phyloP scores from a whole-genome alignment of 1,140 invertebrate species.

The Drosophila santomea region DNA sequence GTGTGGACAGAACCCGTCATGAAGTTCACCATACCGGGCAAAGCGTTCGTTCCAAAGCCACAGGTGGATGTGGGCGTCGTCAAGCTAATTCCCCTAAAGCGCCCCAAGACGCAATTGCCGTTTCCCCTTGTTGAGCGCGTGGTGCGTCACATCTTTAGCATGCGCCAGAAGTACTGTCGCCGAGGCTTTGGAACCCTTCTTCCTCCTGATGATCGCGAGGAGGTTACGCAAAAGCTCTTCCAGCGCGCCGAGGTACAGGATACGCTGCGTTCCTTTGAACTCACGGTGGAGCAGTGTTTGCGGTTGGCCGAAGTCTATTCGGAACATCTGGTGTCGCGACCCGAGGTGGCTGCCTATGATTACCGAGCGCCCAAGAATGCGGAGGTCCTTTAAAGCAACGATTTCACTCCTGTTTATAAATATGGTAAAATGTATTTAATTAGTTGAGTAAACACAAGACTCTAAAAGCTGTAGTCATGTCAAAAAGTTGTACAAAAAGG shows the following conservation, averaged over 20 bases:
- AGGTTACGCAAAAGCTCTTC: conserved; percentile 89
- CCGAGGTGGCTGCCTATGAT: conserved; percentile 90
- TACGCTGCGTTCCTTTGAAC: conserved; percentile 88
- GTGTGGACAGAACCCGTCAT: conserved; percentile 93
- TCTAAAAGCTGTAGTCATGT: conserved; percentile 43
- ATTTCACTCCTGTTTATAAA: conserved; percentile 51
- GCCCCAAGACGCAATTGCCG: conserved; percentile 91
- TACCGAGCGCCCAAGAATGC: conserved; percentile 87
- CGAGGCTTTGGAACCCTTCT: conserved; percentile 91
- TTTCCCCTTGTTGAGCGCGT: conserved; percentile 97
- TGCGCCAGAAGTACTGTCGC: conserved; percentile 93
- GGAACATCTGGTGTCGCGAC: conserved; percentile 89
- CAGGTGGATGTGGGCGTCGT: conserved; percentile 98
- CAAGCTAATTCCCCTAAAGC: conserved; percentile 91
- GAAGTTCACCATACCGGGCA: conserved; percentile 95
- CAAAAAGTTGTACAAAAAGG: conserved; percentile 51
- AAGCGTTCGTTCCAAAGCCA: conserved; percentile 96
- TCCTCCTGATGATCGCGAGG: conserved; percentile 88
- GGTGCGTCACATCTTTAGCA: conserved; percentile 92
- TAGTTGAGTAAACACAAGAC: conserved; percentile 60
- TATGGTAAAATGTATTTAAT: conserved; percentile 74
- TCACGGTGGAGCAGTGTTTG: conserved; percentile 92
- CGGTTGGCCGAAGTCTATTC: conserved; percentile 92
- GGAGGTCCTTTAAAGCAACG: conserved; percentile 22
- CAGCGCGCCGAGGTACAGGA: conserved; percentile 91